These are phyloP conservation scores for Ceriagrion tenellum DNA, from an alignment of 2,888 invertebrate genomes.

Conservation along the genomic window DNA sequence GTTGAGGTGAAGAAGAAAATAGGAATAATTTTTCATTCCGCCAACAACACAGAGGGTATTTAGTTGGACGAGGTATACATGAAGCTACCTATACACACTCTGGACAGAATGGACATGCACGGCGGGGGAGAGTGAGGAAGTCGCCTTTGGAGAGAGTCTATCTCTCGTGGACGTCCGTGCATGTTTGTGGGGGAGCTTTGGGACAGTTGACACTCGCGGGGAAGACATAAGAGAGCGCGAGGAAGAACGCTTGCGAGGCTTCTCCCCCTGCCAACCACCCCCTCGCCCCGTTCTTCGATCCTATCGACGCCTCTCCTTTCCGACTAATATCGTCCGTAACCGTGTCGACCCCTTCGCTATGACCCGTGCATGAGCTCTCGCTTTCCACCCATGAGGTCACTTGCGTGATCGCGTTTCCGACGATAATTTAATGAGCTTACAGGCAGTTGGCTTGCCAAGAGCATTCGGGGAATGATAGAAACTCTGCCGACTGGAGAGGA, in stretches of 20 bases:
- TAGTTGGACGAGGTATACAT: background rate
- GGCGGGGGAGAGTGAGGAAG: background rate
- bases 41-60: background rate
- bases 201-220: conserved; percentile 51
- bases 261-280: background rate
- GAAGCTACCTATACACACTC: background rate
- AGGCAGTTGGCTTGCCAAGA: too few relatives aligned
- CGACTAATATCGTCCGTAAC: background rate
- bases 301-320: background rate
- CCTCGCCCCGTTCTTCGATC: background rate
- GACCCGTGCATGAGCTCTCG: too few relatives aligned
- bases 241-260: background rate
- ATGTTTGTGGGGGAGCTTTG: background rate
- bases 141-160: background rate
- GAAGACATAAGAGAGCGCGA: conserved; percentile 6
- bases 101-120: background rate
- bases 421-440: background rate
- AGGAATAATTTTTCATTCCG: background rate
- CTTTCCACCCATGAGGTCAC: too few relatives aligned
- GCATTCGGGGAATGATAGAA: too few relatives aligned
- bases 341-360: too few relatives aligned
- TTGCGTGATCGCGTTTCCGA: too few relatives aligned
- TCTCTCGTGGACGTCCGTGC: background rate
- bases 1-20: background rate
- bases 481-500: too few relatives aligned